Conservation (phyloP, 2,797 vertebrate genomes). For the Fringilla coelebs region DNA sequence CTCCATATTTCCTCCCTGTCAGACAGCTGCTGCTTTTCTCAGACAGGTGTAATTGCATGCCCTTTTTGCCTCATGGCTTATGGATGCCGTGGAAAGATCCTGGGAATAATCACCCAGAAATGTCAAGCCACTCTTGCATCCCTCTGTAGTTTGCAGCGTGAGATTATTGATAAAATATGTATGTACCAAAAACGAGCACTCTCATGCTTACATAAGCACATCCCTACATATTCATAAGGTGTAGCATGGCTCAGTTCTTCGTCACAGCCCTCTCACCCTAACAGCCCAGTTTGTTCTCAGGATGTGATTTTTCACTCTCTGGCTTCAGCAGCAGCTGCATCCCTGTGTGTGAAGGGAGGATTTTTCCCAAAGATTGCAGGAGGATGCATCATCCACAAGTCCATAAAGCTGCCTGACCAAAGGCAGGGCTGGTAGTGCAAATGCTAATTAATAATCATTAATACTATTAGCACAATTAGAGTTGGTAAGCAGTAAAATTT, state of each 20-base stretch:
- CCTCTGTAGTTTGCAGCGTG: neutral
- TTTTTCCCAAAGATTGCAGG: neutral
- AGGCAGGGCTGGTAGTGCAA: neutral
- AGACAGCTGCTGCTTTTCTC: neutral
- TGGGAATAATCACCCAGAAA: conserved; percentile 19
- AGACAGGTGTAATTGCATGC: neutral
- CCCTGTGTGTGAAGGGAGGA: neutral
- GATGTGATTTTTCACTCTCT: neutral
- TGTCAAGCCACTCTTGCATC: neutral
- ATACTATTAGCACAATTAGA: neutral
- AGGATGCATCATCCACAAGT: neutral
- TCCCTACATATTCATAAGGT: conserved; percentile 29
- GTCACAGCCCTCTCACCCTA: conserved; percentile 26
- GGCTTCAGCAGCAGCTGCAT: neutral
- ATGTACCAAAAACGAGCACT: neutral
- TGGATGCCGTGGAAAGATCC: neutral
- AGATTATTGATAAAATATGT: conserved; percentile 59
- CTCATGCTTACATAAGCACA: conserved; percentile 45
- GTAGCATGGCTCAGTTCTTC: neutral
- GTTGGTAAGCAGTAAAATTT: neutral
- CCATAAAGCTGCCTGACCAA: neutral
- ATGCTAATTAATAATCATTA: neutral
- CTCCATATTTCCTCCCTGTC: neutral
- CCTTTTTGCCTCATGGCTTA: neutral
- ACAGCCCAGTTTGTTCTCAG: neutral